These are phyloP conservation scores for Camponotus vicinus DNA, from an alignment of 1,140 invertebrate species.

Conservation along the genomic window DNA sequence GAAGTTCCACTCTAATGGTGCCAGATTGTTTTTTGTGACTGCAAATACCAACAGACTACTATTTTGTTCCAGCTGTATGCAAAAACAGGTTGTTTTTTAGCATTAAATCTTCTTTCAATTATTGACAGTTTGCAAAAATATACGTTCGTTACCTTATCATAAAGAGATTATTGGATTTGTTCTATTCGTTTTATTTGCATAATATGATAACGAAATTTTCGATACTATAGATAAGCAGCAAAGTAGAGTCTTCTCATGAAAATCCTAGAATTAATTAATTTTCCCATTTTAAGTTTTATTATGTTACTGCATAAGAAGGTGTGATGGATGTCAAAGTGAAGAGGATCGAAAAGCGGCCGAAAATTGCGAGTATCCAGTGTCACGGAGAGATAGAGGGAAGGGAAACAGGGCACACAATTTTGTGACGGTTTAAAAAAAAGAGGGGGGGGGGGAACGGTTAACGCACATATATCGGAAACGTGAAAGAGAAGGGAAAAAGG, in stretches of 20 bases:
- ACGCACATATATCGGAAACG: not conserved
- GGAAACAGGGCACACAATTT: not conserved
- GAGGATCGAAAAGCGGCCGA: not conserved
- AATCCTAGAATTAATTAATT: slow-evolving; percentile 1
- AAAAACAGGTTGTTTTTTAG: not conserved
- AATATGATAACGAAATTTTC: slow-evolving; percentile 13
- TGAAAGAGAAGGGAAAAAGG: slow-evolving; percentile 30
- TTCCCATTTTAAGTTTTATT: not conserved
- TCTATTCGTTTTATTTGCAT: not conserved
- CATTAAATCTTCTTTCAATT: slow-evolving; percentile 25
- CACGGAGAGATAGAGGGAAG: not conserved
- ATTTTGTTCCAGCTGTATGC: not conserved
- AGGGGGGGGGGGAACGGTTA: not conserved
- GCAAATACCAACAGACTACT: not conserved
- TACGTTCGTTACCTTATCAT: not conserved
- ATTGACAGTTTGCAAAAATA: slow-evolving; percentile 17
- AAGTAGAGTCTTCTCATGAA: not conserved
- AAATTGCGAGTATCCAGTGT: slow-evolving; percentile 14
- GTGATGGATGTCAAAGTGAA: not conserved
- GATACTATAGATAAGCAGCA: not conserved
- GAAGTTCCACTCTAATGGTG: not conserved
- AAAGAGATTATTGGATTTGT: slow-evolving; percentile 1
- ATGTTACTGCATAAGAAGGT: not conserved
- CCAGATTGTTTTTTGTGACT: not conserved
- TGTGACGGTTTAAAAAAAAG: slow-evolving; percentile 18